These are phyloP conservation scores for Euphysa ruthae DNA, from an alignment of 30 jellyfish, hydroid and myxozoan species.

Conservation along the genomic window DNA sequence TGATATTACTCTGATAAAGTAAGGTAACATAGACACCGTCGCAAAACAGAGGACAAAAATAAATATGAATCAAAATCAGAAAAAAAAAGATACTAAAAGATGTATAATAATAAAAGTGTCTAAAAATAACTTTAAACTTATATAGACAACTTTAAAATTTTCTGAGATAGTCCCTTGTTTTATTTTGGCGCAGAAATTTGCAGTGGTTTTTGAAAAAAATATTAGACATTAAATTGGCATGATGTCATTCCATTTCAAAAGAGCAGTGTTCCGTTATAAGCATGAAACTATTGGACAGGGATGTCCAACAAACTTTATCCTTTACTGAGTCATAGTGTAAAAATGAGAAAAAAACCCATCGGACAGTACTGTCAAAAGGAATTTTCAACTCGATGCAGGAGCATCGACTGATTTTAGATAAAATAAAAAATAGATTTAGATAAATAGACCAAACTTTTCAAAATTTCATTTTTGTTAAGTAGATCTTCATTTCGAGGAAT, in stretches of 20 bases:
- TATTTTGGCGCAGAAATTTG: constrained; percentile 1
- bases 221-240: not conserved
- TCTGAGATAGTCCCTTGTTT: constrained; percentile 1
- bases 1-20: no score
- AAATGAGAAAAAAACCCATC: not conserved
- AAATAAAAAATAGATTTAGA: no score
- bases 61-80: no score
- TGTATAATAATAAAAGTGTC: not conserved
- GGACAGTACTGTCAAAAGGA: not conserved
- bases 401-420: no score
- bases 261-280: not conserved
- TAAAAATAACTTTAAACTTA: no score
- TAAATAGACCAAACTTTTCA: no score
- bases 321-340: not conserved
- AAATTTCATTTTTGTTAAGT: no score
- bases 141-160: not conserved
- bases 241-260: not conserved
- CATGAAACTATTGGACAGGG: not conserved
- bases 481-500: no score
- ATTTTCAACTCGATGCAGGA: no score
- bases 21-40: no score
- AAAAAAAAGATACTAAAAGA: no score
- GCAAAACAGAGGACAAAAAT: no score
- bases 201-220: not conserved
- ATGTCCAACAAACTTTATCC: not conserved